Evolutionary conservation across 2,797 vertebrate genomes (phyloP).

Genomic region (Leptodactylus fallax): DNA sequence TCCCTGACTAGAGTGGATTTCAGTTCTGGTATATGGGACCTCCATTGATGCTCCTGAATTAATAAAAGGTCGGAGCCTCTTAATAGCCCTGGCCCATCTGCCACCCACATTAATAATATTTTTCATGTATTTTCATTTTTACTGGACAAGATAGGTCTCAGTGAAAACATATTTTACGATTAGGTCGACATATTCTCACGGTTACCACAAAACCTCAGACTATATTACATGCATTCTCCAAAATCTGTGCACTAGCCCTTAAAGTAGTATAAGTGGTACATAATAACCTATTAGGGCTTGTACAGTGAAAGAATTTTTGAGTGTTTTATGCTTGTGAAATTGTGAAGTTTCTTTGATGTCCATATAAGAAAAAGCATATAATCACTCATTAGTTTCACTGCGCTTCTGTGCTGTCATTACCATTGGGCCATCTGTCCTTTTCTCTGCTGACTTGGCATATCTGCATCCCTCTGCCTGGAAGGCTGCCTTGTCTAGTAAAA

Average conservation of each 20-base stretch:
- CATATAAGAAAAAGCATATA: conserved; percentile 35
- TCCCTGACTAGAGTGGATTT: too few relatives aligned
- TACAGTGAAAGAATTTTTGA: neutral
- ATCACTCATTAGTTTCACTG: conserved; percentile 46
- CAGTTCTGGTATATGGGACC: too few relatives aligned
- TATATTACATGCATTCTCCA: neutral
- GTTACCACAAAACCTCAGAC: too few relatives aligned
- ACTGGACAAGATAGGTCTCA: too few relatives aligned
- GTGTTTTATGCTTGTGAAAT: neutral
- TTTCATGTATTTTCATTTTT: too few relatives aligned
- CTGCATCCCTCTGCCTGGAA: conserved; percentile 37
- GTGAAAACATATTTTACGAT: too few relatives aligned
- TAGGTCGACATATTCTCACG: too few relatives aligned
- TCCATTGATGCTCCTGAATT: too few relatives aligned
- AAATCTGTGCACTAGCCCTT: neutral
- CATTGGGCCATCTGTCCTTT: conserved; percentile 43
- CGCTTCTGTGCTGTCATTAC: conserved; percentile 15
- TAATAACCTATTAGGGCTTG: neutral
- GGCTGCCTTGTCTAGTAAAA: conserved; percentile 20
- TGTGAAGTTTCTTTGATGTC: conserved; percentile 2
- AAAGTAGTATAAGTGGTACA: neutral
- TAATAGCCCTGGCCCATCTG: too few relatives aligned
- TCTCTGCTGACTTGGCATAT: conserved; percentile 47
- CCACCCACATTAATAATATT: too few relatives aligned
- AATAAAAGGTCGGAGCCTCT: too few relatives aligned